phyloP scores from a whole-genome alignment of 2,797 vertebrate genomes.

The Fringilla coelebs region DNA sequence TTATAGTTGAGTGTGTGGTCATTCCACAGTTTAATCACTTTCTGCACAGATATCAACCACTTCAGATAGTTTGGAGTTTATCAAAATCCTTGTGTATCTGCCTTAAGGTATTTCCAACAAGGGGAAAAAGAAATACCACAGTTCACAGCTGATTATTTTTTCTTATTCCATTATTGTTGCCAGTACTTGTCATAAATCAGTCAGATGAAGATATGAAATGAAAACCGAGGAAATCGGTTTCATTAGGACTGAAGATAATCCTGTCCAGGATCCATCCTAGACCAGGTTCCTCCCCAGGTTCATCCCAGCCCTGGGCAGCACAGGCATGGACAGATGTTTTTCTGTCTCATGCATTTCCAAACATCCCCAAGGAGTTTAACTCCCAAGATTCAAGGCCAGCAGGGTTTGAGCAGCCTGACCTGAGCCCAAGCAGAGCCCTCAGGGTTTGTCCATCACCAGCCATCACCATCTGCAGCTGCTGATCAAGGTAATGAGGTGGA shows the following conservation, averaged over 20 bases:
- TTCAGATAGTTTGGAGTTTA: background rate
- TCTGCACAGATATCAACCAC: background rate
- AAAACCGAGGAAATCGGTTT: background rate
- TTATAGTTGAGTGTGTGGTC: background rate
- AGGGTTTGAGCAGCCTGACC: background rate
- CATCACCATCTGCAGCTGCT: background rate
- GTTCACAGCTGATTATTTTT: background rate
- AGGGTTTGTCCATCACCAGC: background rate
- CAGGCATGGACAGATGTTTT: rapidly evolving
- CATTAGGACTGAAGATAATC: background rate
- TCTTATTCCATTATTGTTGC: background rate
- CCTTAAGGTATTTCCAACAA: background rate
- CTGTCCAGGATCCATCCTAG: background rate
- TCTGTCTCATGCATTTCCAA: background rate
- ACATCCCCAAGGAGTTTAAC: background rate
- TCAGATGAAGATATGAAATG: background rate
- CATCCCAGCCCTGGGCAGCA: background rate
- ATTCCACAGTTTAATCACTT: background rate
- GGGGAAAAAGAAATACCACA: background rate
- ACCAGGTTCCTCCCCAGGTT: background rate
- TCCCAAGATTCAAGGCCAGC: background rate
- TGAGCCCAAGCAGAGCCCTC: rapidly evolving
- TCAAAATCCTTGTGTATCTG: background rate
- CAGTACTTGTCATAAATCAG: background rate
- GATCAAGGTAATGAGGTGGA: background rate